These are phyloP conservation scores for Torymus aiolomorphi DNA, from an alignment of 2,888 invertebrate genomes.

Conservation along the genomic window DNA sequence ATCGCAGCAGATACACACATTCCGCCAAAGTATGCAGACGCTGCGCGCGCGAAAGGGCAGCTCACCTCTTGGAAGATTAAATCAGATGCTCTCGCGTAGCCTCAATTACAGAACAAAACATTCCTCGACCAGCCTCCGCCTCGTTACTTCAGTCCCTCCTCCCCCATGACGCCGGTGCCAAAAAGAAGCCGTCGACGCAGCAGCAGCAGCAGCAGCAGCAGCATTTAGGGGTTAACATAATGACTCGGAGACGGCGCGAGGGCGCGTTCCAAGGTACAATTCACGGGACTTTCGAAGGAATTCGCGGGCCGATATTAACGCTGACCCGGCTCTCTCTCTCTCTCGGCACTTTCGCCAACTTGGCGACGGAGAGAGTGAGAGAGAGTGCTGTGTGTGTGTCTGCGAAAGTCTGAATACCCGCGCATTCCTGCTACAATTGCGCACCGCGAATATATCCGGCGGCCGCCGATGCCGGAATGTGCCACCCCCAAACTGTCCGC, in stretches of 20 bases:
- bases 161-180: not conserved
- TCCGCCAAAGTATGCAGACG: constrained; percentile 18
- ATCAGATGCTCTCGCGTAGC: constrained; percentile 23
- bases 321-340: constrained; percentile 22
- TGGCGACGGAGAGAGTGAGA: too few relatives aligned
- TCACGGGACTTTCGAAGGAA: constrained; percentile 64
- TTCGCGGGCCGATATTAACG: constrained; percentile 58
- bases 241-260: constrained; percentile 19
- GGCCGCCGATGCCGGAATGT: constrained; percentile 62
- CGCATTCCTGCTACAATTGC: constrained; percentile 66
- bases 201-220: constrained; percentile 14
- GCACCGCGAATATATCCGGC: constrained; percentile 62
- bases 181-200: constrained; percentile 34
- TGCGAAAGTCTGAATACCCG: not conserved
- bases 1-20: not conserved
- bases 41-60: not conserved
- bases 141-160: not conserved
- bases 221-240: constrained; percentile 46
- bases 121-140: constrained; percentile 7
- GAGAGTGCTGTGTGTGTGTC: too few relatives aligned
- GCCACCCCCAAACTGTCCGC: constrained; percentile 45
- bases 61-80: constrained; percentile 15
- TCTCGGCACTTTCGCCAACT: constrained; percentile 33
- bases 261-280: constrained; percentile 47
- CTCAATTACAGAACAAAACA: constrained; percentile 43